Evolutionary conservation across 35 echinoderm and acorn worm species (phyloP).

Genomic region (Ophiothrix spiculata): DNA sequence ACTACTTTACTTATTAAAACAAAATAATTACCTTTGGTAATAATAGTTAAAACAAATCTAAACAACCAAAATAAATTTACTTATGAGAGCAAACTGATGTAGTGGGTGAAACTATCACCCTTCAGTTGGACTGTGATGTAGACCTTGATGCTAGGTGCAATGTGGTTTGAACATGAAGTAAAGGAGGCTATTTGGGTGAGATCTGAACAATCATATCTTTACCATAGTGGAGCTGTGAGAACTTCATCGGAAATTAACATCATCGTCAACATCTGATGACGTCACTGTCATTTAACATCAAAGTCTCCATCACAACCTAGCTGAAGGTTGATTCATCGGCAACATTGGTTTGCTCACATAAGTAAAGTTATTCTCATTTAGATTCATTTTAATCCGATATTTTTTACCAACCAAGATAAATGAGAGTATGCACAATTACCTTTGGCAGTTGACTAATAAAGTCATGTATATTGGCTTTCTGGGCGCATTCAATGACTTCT

Average conservation of each 20-base stretch:
- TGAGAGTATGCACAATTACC: not conserved
- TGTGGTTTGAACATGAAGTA: too few species aligned
- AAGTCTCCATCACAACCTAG: not conserved
- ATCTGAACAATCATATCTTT: too few species aligned
- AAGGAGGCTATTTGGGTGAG: too few species aligned
- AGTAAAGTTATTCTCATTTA: not conserved
- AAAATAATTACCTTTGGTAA: too few species aligned
- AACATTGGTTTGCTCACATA: not conserved
- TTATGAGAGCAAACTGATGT: too few species aligned
- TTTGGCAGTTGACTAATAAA: conserved; percentile 43
- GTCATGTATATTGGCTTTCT: conserved; percentile 64
- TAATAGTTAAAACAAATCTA: too few species aligned
- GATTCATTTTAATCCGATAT: not conserved
- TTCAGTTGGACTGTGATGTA: too few species aligned
- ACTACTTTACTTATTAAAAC: too few species aligned
- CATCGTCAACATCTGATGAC: not conserved
- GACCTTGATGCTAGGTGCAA: too few species aligned
- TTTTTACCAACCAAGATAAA: not conserved
- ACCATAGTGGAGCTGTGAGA: too few species aligned
- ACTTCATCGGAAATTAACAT: not conserved
- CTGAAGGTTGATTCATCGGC: not conserved
- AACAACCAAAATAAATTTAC: too few species aligned
- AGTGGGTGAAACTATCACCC: too few species aligned
- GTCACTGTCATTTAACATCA: not conserved
- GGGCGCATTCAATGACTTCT: conserved; percentile 37